Conservation (phyloP, 2,797 vertebrate species). For the Melanotaenia parkinsoni region DNA sequence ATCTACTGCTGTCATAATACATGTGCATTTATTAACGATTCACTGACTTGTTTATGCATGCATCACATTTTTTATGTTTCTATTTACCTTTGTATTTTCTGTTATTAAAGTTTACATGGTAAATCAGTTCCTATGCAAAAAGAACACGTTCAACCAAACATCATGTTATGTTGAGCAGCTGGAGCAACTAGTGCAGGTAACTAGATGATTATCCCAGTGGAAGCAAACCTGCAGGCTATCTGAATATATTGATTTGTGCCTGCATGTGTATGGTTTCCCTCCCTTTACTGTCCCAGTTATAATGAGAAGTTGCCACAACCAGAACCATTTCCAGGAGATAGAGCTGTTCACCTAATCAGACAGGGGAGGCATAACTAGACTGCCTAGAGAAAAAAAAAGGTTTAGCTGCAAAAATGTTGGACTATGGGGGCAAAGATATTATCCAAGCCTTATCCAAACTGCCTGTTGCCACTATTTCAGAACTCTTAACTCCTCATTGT, state of each 20-base stretch:
- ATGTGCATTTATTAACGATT: constrained; percentile 1
- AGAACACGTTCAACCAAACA: not conserved
- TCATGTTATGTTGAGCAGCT: constrained; percentile 1
- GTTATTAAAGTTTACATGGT: not conserved
- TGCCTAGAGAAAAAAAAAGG: constrained; percentile 30
- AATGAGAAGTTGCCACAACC: constrained; percentile 63
- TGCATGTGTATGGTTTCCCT: constrained; percentile 29
- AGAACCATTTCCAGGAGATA: constrained; percentile 56
- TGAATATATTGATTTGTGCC: constrained; percentile 12
- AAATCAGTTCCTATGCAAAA: not conserved
- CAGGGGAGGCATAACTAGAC: constrained; percentile 44
- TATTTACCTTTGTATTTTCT: not conserved
- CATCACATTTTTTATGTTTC: not conserved
- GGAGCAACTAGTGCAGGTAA: constrained; percentile 9
- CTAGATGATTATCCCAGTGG: constrained; percentile 7
- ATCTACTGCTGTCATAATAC: not conserved
- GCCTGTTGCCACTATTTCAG: constrained; percentile 2
- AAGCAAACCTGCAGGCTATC: constrained; percentile 28
- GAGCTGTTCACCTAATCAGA: constrained; percentile 38
- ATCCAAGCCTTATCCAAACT: constrained; percentile 30
- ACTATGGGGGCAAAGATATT: constrained; percentile 14
- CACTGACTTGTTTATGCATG: constrained; percentile 1
- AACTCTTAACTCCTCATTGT: not conserved
- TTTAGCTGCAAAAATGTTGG: constrained; percentile 43
- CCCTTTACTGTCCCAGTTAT: constrained; percentile 56